Evolutionary conservation across 1,140 invertebrate genomes (phyloP), one percentile per base, ranked within the genome.

Genomic region (Drosophila elegans): DNA sequence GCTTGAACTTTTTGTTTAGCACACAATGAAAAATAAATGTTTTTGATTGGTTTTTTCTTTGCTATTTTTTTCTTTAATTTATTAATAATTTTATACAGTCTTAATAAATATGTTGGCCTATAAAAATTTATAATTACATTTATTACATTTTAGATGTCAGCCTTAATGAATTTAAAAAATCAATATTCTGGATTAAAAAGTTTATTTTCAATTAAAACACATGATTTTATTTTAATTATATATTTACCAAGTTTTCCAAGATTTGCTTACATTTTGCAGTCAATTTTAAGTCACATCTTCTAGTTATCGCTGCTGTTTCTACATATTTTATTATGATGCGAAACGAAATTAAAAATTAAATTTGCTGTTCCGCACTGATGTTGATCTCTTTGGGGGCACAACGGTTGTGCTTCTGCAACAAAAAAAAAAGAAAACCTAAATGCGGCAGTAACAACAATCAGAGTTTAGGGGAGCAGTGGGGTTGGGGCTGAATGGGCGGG

Each of bases 261-360:
- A 16, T 12, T 27, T 13, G 1, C 0, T 25, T 36, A 13, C 3
- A 36, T 10, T 21, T 34, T n/a, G 0, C 4, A 4, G 4, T 29
- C 3, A n/a, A 41, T 16, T 9, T 21, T 2, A 45, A 36, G 3
- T 4, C 4, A 7, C 21, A 36, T 10, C 34, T 51, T 60, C 12
- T 51, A 38, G 21, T 21, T 52, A 64, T n/a, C 11, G 11, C 21
- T 32, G 10, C 13, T 51, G 3, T 1, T 32, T 1, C 16, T 12
- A 12, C 21, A 7, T 4, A 52, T 78, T 85, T 85, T 66, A 78
- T 72, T 85, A 85, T 85, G 85, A 80, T 78, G 82, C 82, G 68
- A 51, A 78, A 78, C 82, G 57, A 85, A 88, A 79, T 82, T 88
- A 82, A 82, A 86, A 86, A 86, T 86, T 86, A 82, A 86, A 86